phyloP scores from a whole-genome alignment of 2,113 vertebrate genomes.

The Lates calcarifer region DNA sequence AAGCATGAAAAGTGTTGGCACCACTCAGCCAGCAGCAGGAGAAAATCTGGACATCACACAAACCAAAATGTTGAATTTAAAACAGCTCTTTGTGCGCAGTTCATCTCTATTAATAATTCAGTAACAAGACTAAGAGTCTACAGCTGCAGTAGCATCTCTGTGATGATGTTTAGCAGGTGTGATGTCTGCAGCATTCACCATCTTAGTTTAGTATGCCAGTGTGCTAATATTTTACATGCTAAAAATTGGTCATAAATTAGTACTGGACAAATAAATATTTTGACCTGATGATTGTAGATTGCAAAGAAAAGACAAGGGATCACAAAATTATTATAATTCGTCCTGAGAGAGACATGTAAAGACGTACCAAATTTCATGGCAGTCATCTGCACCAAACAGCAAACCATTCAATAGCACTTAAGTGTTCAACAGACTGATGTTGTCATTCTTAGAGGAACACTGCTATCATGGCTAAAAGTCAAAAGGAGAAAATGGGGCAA shows the following conservation, averaged over 20 bases:
- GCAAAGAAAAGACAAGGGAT: neutral
- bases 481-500: neutral
- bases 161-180: too few relatives aligned
- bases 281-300: neutral
- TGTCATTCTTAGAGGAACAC: neutral
- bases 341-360: neutral
- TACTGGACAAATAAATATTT: neutral
- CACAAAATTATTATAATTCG: neutral
- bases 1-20: conserved; percentile 1
- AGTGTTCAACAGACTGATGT: neutral
- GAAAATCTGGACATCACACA: neutral
- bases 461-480: neutral
- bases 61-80: neutral
- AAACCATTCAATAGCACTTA: neutral
- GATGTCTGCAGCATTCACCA: too few relatives aligned
- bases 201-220: too few relatives aligned
- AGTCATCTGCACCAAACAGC: too few relatives aligned
- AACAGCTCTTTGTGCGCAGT: neutral
- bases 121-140: too few relatives aligned
- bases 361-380: neutral
- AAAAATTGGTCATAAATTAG: too few relatives aligned
- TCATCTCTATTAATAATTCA: neutral
- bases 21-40: neutral
- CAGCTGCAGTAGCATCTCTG: neutral
- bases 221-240: too few relatives aligned